phyloP scores from a whole-genome alignment of 2,888 invertebrate genomes.

The Leptarthrus brevirostris region DNA sequence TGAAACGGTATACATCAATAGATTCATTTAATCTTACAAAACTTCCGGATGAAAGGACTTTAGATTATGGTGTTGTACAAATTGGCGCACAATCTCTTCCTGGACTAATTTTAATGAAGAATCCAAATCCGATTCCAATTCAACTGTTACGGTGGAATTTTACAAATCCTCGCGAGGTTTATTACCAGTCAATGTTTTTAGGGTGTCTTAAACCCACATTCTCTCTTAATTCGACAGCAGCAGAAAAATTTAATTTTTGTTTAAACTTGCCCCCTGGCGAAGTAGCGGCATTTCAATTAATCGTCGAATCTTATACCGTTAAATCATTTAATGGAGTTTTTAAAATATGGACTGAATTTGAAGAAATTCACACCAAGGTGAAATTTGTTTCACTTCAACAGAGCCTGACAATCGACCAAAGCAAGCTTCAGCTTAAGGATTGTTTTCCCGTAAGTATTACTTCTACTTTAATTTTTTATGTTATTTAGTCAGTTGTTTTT shows the following conservation, averaged over 20 bases:
- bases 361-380: slow-evolving; percentile 77
- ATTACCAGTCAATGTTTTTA: slow-evolving; percentile 67
- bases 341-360: slow-evolving; percentile 78
- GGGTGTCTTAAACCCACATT: slow-evolving; percentile 68
- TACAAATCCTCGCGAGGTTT: slow-evolving; percentile 61
- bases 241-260: slow-evolving; percentile 57
- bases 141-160: slow-evolving; percentile 63
- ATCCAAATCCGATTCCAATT: slow-evolving; percentile 64
- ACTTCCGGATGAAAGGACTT: slow-evolving; percentile 58
- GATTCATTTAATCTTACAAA: slow-evolving; percentile 56
- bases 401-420: slow-evolving; percentile 75
- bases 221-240: background rate
- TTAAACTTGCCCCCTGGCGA: slow-evolving; percentile 60
- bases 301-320: slow-evolving; percentile 76
- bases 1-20: slow-evolving; percentile 63
- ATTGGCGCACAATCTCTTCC: slow-evolving; percentile 62
- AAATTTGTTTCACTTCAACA: slow-evolving; percentile 81
- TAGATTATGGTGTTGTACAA: slow-evolving; percentile 65
- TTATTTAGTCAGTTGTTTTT: too few relatives aligned
- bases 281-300: slow-evolving; percentile 71
- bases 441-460: slow-evolving; percentile 82
- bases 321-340: slow-evolving; percentile 77
- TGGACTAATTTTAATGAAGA: slow-evolving; percentile 63
- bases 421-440: slow-evolving; percentile 77
- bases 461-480: too few relatives aligned